Base-by-base conservation (phyloP, 53 echinoderm and acorn worm species). In the Holothuria scabra region DNA sequence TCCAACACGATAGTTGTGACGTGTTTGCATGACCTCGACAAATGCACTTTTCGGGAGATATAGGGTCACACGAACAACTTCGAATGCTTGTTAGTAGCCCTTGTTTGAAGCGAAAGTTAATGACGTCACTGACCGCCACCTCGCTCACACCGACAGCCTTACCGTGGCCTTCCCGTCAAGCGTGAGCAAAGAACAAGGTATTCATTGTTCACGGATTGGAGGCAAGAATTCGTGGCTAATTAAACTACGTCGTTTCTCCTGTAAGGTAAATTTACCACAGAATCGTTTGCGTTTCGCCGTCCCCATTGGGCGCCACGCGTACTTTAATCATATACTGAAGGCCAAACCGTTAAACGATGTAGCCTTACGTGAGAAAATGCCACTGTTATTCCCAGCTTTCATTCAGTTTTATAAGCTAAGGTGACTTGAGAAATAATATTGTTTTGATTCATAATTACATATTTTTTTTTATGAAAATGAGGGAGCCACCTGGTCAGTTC, bases 291-390 rank as follows among this genome's bases (percentile, higher is more conserved):
- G 31, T 69, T 68, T 30, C 20, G 52, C 52, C 52, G 52, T 69
- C n/a, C n/a, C 69, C 31, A 41, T 41, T 69, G 69, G 69, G 69
- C 69, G 69, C 69, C 69, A 69, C 69, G 69, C 21, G 69, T 41
- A 69, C 52, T 14, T 18, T 52, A 52, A 52, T 52, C 52, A 16
- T 6, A 52, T 18, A 52, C 52, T 16, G 52, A 52, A 52, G 52
- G 52, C 18, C 52, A 52, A 52, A 8, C 18, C 52, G 16, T 18
- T 52, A 1, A 14, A 52, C 14, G 41, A 52, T 52, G 18, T 18
- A 52, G 18, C 52, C 52, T 52, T 52, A 52, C 18, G 18, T 52
- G 52, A 52, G 52, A 16, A 18, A 52, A 52, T 52, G 52, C 18
- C 52, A 52, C 52, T 52, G 52, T 52, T 52, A 52, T 52, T 52